Conservation (phyloP, 2,797 vertebrate species). For the Lacerta bilineata region DNA sequence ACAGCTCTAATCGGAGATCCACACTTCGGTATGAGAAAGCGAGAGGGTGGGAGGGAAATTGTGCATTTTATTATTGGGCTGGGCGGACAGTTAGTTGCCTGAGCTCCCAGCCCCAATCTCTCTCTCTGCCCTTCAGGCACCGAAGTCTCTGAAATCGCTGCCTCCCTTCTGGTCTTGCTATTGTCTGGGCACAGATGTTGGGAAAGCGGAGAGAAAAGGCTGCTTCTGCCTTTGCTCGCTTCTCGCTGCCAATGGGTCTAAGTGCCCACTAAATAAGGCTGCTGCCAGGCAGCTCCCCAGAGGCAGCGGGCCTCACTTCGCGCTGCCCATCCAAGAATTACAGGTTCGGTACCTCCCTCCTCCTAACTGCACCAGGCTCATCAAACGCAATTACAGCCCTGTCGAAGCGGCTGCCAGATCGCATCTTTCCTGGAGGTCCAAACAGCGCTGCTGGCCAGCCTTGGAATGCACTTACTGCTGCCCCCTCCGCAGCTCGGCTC, state of each 20-base stretch:
- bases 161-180: slow-evolving; percentile 11
- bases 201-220: not conserved
- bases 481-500: slow-evolving; percentile 47
- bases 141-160: not conserved
- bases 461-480: slow-evolving; percentile 20
- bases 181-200: slow-evolving; percentile 12
- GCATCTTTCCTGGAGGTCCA: slow-evolving; percentile 8
- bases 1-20: not conserved
- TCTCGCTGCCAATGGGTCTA: slow-evolving; percentile 5
- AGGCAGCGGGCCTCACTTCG: not conserved
- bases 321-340: not conserved
- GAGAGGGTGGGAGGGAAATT: no score
- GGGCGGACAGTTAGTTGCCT: not conserved
- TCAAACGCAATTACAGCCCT: fast-evolving
- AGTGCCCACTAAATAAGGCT: not conserved
- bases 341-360: not conserved
- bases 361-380: not conserved
- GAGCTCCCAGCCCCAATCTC: slow-evolving; percentile 10
- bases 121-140: slow-evolving; percentile 32
- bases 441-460: slow-evolving; percentile 19
- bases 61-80: not conserved
- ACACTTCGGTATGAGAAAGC: not conserved
- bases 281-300: not conserved
- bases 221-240: not conserved
- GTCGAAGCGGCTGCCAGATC: not conserved